Evolutionary conservation across 2,113 vertebrate genomes (phyloP).

Genomic region (Tor tambroides): DNA sequence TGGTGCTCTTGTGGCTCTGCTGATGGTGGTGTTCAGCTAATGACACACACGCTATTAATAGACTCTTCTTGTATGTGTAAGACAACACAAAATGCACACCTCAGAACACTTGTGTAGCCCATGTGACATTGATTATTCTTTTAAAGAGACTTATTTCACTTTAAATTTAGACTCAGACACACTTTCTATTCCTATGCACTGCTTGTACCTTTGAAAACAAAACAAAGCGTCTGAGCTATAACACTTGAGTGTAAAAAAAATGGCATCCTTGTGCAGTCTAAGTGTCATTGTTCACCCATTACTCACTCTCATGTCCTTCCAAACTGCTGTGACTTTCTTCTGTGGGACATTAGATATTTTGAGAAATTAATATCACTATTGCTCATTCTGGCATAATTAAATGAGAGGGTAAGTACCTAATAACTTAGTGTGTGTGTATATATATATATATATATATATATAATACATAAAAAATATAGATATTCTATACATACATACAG

Average conservation of each 20-base stretch:
- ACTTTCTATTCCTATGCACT: background rate
- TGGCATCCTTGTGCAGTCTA: background rate
- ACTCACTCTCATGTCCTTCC: background rate
- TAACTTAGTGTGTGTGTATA: too few relatives aligned
- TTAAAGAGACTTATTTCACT: background rate
- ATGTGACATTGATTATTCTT: background rate
- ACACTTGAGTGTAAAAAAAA: background rate
- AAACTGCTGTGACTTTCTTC: background rate
- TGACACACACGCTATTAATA: slow-evolving; percentile 42
- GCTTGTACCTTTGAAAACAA: background rate
- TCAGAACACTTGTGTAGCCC: background rate
- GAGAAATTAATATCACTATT: background rate
- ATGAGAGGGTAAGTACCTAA: too few relatives aligned
- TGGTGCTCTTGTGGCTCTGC: slow-evolving; percentile 25
- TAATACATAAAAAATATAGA: too few relatives aligned
- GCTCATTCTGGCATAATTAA: too few relatives aligned
- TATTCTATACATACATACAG: too few relatives aligned
- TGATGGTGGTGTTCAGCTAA: slow-evolving; percentile 30
- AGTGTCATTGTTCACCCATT: background rate
- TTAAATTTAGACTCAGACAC: background rate
- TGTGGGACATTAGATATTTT: background rate
- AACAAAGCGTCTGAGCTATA: background rate
- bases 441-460: too few relatives aligned
- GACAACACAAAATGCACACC: background rate
- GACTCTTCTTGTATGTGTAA: background rate